phyloP scores from a whole-genome alignment of 2,888 invertebrate species.

The Priocnemis perturbator region DNA sequence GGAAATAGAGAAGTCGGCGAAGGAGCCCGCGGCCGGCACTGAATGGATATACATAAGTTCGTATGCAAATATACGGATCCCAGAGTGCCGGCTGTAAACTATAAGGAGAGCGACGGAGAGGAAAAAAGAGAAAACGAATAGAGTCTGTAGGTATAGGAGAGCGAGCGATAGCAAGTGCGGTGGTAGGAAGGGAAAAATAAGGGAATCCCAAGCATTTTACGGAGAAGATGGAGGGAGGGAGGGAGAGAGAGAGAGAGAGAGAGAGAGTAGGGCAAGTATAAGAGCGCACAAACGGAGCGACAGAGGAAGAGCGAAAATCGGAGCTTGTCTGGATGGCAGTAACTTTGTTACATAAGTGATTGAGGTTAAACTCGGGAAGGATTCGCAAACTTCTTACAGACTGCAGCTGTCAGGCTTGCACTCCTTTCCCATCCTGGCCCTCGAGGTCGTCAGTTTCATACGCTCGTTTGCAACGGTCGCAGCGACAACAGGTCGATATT shows the following conservation, averaged over 20 bases:
- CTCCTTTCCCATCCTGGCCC: conserved; percentile 28
- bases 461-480: conserved; percentile 31
- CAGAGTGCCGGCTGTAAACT: conserved; percentile 29
- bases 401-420: conserved; percentile 36
- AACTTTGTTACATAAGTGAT: conserved; percentile 50
- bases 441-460: conserved; percentile 30
- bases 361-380: conserved; percentile 40
- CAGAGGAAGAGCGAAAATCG: conserved; percentile 10
- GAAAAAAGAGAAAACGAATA: conserved; percentile 7
- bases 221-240: background rate
- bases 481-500: conserved; percentile 40
- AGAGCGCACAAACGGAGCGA: background rate
- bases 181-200: background rate
- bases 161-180: background rate
- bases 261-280: background rate
- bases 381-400: conserved; percentile 48
- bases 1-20: background rate
- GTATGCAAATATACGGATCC: conserved; percentile 27
- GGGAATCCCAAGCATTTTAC: background rate
- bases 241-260: too few species aligned
- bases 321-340: conserved; percentile 29
- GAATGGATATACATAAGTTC: conserved; percentile 16
- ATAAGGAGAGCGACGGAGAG: background rate
- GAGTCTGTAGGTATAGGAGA: background rate
- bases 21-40: conserved; percentile 14